Percentiles rank a stretch among this genome's conserved stretches.
These are phyloP conservation scores for Rhyacophila evoluta DNA, from an alignment of 2,888 invertebrate species.

Conservation along the genomic window DNA sequence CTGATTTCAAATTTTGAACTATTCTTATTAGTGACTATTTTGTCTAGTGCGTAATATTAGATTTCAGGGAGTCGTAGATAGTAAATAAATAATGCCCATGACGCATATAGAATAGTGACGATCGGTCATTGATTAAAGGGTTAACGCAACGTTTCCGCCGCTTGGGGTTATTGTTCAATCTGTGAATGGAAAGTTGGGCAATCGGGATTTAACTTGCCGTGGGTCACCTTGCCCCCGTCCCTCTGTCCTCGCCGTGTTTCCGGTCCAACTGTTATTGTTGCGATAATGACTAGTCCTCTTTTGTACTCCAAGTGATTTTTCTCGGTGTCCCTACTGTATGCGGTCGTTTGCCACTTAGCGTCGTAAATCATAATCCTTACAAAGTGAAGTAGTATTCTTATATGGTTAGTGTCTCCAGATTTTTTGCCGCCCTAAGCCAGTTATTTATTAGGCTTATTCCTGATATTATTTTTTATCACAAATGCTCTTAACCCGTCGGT, in stretches of 20 bases:
- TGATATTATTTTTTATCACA: too few relatives aligned
- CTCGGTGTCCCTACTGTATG: not conserved
- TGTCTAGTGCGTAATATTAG: too few relatives aligned
- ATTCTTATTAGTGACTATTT: too few relatives aligned
- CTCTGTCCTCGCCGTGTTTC: constrained; percentile 5
- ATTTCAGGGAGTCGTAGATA: too few relatives aligned
- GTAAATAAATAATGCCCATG: not conserved
- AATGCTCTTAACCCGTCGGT: too few relatives aligned
- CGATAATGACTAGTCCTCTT: not conserved
- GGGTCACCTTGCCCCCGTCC: constrained; percentile 22
- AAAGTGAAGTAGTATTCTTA: too few relatives aligned
- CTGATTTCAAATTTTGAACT: too few relatives aligned
- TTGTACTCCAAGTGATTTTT: not conserved
- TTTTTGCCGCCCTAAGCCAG: too few relatives aligned
- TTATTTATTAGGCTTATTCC: too few relatives aligned
- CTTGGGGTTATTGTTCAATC: constrained; percentile 38
- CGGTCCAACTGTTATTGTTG: constrained; percentile 10
- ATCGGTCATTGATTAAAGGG: not conserved
- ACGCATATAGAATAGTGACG: not conserved
- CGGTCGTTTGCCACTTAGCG: not conserved
- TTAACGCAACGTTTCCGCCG: constrained; percentile 40
- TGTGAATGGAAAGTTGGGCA: constrained; percentile 45
- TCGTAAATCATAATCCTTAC: too few relatives aligned
- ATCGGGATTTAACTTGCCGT: constrained; percentile 26
- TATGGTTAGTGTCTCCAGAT: too few relatives aligned